Base-by-base conservation (phyloP, 2,113 vertebrate genomes). In the Pachypanchax playfairii region DNA sequence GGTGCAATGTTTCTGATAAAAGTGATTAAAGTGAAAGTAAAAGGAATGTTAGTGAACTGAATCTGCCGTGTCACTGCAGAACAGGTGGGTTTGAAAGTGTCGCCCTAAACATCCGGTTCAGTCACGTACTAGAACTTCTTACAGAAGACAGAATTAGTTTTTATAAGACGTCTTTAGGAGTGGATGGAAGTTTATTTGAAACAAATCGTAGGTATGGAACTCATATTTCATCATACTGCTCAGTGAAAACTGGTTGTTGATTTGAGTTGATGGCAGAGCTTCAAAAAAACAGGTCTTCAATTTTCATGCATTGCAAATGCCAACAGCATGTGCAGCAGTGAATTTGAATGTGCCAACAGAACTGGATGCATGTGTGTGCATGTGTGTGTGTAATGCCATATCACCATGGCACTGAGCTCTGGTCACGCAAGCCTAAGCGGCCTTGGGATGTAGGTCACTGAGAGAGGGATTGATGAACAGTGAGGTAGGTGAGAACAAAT, bases 401-500 rank as follows among this genome's bases (percentile, higher is more conserved):
- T 66, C 65, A 65, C 39, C 6, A 49, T 7, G 64, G 52, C 29
- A 50, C 49, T 63, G 76, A 67, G 72, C 51, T 18, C 47, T 28
- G 61, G 86, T 87, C 86, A 86, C 77, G 79, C 86, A 83, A 82
- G 56, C 79, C 66, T 49, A 66, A 64, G 75, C 73, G 38, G 73
- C 75, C 51, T 67, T 55, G 61, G 79, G 83, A 87, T 85, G 75
- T 83, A 73, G 86, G 88, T 85, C 86, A 89, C 75, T 49, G 77
- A 78, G 70, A 1, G 25, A 25, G 4, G 39, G 50, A 33, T 43
- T 28, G 25, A 20, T 29, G 56, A 35, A 36, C 22, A 42, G 39
- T 9, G 50, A 20, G 38, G 21, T 53, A 17, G 3, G 36, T 15
- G 50, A 43, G 25, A 36, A 31, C n/a, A n/a, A 22, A 44, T 39